Evolutionary conservation across 2,797 vertebrate genomes (phyloP), one percentile per base, ranked within the genome.

Genomic region (Chromobotia macracanthus): DNA sequence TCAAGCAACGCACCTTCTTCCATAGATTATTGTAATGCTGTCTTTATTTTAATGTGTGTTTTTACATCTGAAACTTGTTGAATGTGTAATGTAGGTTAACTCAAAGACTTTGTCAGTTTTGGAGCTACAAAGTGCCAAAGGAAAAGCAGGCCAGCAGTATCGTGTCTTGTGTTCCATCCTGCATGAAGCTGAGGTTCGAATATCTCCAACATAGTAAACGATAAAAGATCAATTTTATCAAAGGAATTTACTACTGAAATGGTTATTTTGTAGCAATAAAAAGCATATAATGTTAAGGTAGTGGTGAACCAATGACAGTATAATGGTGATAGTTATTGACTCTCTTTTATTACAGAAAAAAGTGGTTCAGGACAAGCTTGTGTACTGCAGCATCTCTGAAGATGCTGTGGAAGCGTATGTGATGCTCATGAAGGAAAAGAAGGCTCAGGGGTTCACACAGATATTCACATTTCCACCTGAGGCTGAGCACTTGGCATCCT

Each of bases 81-180:
- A 19, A 70, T 81, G n/a, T 77, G 18, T 80, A 46, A 77, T 63
- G 1, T 11, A 80, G 77, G 48, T 38, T 21, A 69, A 71, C 10
- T 15, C 21, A 4, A 76, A 21, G 28, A n/a, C n/a, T n/a, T n/a
- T n/a, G n/a, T 90, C 11, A 69, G 88, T 95, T 65, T 56, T 94
- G 82, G 96, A 96, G 87, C 89, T 97, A 38, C 94, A 93, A 81
- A 95, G 94, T 60, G 81, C 67, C 79, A 87, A 5, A 82, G 84
- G 81, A 18, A 73, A 80, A 0, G 15, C 1, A 0, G 74, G 84
- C 18, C 84, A 75, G 25, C 86, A 78, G n/a, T 96, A 94, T 80
- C 86, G 89, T 23, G 87, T 96, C 68, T 84, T 89, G 9, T 75
- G 78, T 1, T 83, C 86, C 82, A 80, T 88, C 82, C 87, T 85